Base-by-base conservation (phyloP, 2,888 invertebrate genomes). In the Entomobrya multifasciata region DNA sequence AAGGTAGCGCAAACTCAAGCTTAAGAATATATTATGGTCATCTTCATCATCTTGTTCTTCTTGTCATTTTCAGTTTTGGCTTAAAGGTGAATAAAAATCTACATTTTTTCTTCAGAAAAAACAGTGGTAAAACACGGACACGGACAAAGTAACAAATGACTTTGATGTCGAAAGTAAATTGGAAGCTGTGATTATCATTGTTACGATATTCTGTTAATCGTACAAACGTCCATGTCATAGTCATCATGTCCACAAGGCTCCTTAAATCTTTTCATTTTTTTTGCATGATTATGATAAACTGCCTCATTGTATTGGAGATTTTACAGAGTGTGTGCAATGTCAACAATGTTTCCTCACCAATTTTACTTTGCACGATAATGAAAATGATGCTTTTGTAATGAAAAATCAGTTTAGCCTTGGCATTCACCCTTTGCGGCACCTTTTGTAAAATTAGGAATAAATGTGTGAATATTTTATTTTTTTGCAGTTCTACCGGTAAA, bases 121-220 rank as follows among this genome's bases (percentile, higher is more conserved):
- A 60, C 60, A 76, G 57, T 76, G 36, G 76, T 55, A 52, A 10
- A 72, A 49, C 65, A 30, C n/a, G 10, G 22, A 27, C 47, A 47
- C 11, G 25, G 57, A 57, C 25, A 25, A 57, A 30, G 5, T 60
- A 20, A 72, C 72, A 72, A 72, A 72, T 72, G 72, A 72, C 72
- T 49, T 49, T 25, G 30, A 49, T 72, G 72, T 49, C 72, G 52
- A 49, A 70, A 25, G 27, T 25, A 60, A 60, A 60, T 60, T 60
- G 11, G 60, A 47, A 11, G 55, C 36, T 36, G 36, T 36, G 36
- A 36, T 36, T 36, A 36, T 36, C 36, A 6, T 36, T 36, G 36
- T 36, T 36, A 36, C 36, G 36, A 8, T 36, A 36, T 36, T 55
- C 17, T 20, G 20, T n/a, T 55, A 20, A 20, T 55, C 55, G 20